Conservation (phyloP, 2,888 invertebrate genomes). For the Cybosia mesomella region DNA sequence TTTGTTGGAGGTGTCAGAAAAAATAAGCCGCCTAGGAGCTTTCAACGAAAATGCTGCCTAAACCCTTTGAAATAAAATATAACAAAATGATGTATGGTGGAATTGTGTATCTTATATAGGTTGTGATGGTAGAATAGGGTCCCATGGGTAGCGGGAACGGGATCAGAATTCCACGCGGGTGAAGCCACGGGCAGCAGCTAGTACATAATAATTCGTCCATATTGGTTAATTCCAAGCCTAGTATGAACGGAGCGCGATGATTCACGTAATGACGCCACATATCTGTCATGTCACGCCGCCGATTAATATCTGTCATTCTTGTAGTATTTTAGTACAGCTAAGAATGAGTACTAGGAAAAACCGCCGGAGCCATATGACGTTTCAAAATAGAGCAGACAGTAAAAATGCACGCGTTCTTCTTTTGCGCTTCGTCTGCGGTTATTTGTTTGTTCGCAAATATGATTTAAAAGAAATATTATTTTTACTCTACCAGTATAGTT, state of each 20-base stretch:
- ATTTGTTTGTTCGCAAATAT: neutral
- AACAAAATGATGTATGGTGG: too few relatives aligned
- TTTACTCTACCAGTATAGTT: neutral
- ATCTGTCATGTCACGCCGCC: neutral
- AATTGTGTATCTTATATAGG: too few relatives aligned
- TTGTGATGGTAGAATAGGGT: too few relatives aligned
- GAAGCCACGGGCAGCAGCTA: too few relatives aligned
- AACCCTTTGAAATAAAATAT: too few relatives aligned
- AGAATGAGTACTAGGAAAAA: neutral
- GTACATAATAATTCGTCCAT: too few relatives aligned
- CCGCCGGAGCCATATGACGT: neutral
- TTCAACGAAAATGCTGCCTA: too few relatives aligned
- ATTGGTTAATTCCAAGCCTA: neutral
- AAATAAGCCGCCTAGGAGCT: too few relatives aligned
- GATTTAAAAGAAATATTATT: neutral
- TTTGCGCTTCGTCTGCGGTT: neutral
- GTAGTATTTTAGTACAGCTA: constrained; percentile 1
- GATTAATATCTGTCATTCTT: constrained; percentile 5
- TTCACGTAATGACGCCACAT: neutral
- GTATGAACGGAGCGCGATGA: neutral
- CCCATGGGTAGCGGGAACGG: too few relatives aligned
- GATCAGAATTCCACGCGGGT: too few relatives aligned
- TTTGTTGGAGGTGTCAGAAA: too few relatives aligned
- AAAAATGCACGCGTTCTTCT: neutral
- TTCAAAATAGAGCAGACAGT: neutral